Evolutionary conservation across 2,797 vertebrate species (phyloP).

Genomic region (Scarus forsteni): DNA sequence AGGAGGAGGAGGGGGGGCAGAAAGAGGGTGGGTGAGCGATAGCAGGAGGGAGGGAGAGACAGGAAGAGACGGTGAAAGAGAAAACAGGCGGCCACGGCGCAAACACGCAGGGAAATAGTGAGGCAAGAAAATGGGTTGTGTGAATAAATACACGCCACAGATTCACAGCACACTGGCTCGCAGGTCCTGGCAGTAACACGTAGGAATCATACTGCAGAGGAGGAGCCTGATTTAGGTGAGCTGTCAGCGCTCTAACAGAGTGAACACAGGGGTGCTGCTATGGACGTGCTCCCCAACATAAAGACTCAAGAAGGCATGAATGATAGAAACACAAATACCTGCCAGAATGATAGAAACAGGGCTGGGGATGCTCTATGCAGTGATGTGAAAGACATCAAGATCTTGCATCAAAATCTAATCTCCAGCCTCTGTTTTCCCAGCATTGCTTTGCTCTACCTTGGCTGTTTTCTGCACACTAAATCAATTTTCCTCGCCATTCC

Average conservation of each 20-base stretch:
- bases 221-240: slow-evolving; percentile 80
- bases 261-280: slow-evolving; percentile 52
- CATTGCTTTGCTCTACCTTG: slow-evolving; percentile 18
- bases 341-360: slow-evolving; percentile 53
- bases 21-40: slow-evolving; percentile 44
- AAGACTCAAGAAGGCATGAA: slow-evolving; percentile 30
- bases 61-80: slow-evolving; percentile 71
- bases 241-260: slow-evolving; percentile 69
- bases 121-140: slow-evolving; percentile 78
- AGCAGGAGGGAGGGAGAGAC: slow-evolving; percentile 62
- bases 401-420: slow-evolving; percentile 34
- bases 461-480: slow-evolving; percentile 46
- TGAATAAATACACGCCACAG: slow-evolving; percentile 79
- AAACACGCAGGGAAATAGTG: slow-evolving; percentile 73
- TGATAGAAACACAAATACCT: slow-evolving; percentile 52
- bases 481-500: slow-evolving; percentile 51
- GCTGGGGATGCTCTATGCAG: slow-evolving; percentile 40
- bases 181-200: slow-evolving; percentile 75
- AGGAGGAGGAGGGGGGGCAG: slow-evolving; percentile 30
- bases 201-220: slow-evolving; percentile 80
- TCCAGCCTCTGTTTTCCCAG: slow-evolving; percentile 22
- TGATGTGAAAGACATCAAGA: slow-evolving; percentile 55
- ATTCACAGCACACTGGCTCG: slow-evolving; percentile 65
- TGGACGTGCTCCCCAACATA: slow-evolving; percentile 49
- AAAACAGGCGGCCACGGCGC: slow-evolving; percentile 68